Conservation (phyloP, 2,797 vertebrate genomes). For the Lacerta viridis region DNA sequence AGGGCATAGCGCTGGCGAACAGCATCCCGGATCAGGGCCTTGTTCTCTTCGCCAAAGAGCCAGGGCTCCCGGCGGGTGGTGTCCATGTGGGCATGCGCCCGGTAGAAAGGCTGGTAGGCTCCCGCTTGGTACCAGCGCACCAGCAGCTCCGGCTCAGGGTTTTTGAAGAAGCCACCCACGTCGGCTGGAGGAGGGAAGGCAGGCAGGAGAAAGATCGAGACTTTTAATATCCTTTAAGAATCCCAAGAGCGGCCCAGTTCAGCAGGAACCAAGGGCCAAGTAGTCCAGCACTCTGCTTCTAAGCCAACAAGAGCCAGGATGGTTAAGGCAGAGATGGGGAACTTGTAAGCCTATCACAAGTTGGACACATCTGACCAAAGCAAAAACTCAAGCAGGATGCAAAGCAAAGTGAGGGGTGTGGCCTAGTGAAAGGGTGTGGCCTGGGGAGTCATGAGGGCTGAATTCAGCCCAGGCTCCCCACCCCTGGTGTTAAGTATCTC, state of each 20-base stretch:
- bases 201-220: not conserved
- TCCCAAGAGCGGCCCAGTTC: too few relatives aligned
- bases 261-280: too few relatives aligned
- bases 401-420: too few relatives aligned
- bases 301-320: not conserved
- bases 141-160: constrained; percentile 88
- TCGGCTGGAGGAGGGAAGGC: constrained; percentile 80
- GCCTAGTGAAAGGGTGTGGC: too few relatives aligned
- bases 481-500: too few relatives aligned
- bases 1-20: constrained; percentile 90
- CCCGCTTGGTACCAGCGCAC: constrained; percentile 96
- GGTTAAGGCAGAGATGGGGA: too few relatives aligned
- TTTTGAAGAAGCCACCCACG: constrained; percentile 93
- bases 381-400: too few relatives aligned
- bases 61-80: constrained; percentile 93
- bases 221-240: too few relatives aligned
- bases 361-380: too few relatives aligned
- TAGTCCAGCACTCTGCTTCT: not conserved
- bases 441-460: too few relatives aligned
- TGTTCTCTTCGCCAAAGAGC: constrained; percentile 89
- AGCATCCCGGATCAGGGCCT: constrained; percentile 83
- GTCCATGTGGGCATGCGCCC: constrained; percentile 94
- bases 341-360: too few relatives aligned
- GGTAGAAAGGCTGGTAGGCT: constrained; percentile 93
- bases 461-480: too few relatives aligned